phyloP scores from a whole-genome alignment of 1,140 invertebrate species.

The Macrotrachela quadricornifera region DNA sequence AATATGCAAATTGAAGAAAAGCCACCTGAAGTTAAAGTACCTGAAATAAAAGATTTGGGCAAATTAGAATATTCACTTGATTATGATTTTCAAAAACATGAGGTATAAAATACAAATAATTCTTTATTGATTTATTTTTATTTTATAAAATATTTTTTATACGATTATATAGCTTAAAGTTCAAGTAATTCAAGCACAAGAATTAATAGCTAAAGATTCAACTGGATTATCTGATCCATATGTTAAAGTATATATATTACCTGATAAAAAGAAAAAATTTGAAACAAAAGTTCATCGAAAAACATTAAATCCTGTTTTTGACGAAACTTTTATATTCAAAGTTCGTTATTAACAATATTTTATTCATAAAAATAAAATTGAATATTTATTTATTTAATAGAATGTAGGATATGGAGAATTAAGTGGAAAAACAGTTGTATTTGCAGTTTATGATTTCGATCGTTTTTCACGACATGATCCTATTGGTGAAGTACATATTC shows the following conservation, averaged over 20 bases:
- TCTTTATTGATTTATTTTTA: too few species aligned
- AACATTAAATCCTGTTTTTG: conserved; percentile 90
- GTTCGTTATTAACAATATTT: conserved; percentile 32
- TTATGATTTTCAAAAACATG: conserved; percentile 97
- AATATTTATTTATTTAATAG: conserved; percentile 19
- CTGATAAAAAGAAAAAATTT: conserved; percentile 99
- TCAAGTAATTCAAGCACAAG: conserved; percentile 91
- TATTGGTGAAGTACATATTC: conserved; percentile 94
- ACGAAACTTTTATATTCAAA: conserved; percentile 98
- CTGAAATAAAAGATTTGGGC: conserved; percentile 38
- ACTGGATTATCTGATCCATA: conserved; percentile 96
- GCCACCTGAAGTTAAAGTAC: conserved; percentile 10
- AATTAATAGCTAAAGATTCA: conserved; percentile 92
- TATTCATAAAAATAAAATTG: too few species aligned
- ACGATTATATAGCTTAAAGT: conserved; percentile 48
- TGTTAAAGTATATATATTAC: conserved; percentile 95
- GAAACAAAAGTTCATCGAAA: conserved; percentile 99
- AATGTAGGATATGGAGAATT: conserved; percentile 82
- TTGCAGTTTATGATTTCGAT: conserved; percentile 98
- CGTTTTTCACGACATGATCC: conserved; percentile 99
- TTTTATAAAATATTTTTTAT: not conserved
- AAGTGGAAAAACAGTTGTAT: conserved; percentile 90
- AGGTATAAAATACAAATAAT: conserved; percentile 30
- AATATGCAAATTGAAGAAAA: conserved; percentile 64
- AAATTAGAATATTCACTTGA: conserved; percentile 80